Conservation (phyloP, 2,797 vertebrate genomes). For the Botia almorhae region DNA sequence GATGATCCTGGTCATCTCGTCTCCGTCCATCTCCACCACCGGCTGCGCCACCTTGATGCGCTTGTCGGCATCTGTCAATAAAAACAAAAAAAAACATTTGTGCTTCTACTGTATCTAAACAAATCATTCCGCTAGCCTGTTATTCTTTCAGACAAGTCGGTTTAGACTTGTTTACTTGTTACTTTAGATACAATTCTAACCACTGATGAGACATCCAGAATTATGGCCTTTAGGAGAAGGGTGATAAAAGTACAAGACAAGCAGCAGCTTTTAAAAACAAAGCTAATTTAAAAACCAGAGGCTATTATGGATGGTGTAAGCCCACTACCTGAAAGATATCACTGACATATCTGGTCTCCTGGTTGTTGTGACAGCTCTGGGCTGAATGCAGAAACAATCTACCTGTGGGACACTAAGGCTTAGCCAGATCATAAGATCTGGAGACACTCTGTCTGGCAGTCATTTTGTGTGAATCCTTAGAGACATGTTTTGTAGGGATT, state of each 20-base stretch:
- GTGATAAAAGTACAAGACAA: neutral
- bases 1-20: slow-evolving; percentile 97
- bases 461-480: too few relatives aligned
- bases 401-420: too few relatives aligned
- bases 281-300: too few relatives aligned
- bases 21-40: slow-evolving; percentile 97
- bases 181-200: neutral
- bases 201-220: neutral
- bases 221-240: neutral
- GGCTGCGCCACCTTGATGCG: slow-evolving; percentile 93
- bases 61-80: slow-evolving; percentile 82
- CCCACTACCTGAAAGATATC: too few relatives aligned
- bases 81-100: slow-evolving; percentile 6
- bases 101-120: slow-evolving; percentile 44
- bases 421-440: too few relatives aligned
- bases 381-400: too few relatives aligned
- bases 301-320: too few relatives aligned
- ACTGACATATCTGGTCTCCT: too few relatives aligned
- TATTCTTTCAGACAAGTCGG: neutral
- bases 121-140: neutral
- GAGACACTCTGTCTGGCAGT: too few relatives aligned
- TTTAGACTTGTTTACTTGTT: neutral
- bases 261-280: neutral
- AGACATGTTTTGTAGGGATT: too few relatives aligned
- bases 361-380: too few relatives aligned